phyloP scores from a whole-genome alignment of 2,888 invertebrate genomes.

The Dryomyza anilis region DNA sequence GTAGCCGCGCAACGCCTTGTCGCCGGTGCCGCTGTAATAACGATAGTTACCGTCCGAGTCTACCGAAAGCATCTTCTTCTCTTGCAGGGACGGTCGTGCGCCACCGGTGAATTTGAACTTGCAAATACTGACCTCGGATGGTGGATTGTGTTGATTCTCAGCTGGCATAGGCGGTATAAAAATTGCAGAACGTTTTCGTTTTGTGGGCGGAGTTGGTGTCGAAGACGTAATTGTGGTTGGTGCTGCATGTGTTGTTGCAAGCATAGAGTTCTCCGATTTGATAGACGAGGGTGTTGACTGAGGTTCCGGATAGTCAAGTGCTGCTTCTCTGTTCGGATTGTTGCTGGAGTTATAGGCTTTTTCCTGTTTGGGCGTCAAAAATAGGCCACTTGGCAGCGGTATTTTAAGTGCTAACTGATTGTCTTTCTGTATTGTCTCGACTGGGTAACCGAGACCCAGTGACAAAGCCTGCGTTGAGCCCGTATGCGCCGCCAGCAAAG shows the following conservation, averaged over 20 bases:
- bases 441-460: slow-evolving; percentile 45
- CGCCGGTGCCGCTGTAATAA: slow-evolving; percentile 85
- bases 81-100: slow-evolving; percentile 84
- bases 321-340: slow-evolving; percentile 52
- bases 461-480: too few species aligned
- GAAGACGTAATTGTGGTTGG: slow-evolving; percentile 51
- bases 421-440: slow-evolving; percentile 59
- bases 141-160: slow-evolving; percentile 76
- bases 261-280: slow-evolving; percentile 62
- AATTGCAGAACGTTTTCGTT: slow-evolving; percentile 80
- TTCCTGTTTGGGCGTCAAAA: slow-evolving; percentile 43
- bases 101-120: slow-evolving; percentile 94
- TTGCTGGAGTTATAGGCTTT: slow-evolving; percentile 31
- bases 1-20: slow-evolving; percentile 76
- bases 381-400: slow-evolving; percentile 51
- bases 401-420: slow-evolving; percentile 59
- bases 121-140: slow-evolving; percentile 87
- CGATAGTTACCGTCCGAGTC: slow-evolving; percentile 88
- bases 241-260: slow-evolving; percentile 43
- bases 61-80: slow-evolving; percentile 90
- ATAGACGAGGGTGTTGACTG: slow-evolving; percentile 59
- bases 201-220: slow-evolving; percentile 47
- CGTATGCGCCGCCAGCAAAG: slow-evolving; percentile 59
- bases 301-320: slow-evolving; percentile 44
- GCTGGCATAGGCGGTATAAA: slow-evolving; percentile 83